phyloP scores from a whole-genome alignment of 64 coral and sea anemone genomes.

The Dendronephthya gigantea region DNA sequence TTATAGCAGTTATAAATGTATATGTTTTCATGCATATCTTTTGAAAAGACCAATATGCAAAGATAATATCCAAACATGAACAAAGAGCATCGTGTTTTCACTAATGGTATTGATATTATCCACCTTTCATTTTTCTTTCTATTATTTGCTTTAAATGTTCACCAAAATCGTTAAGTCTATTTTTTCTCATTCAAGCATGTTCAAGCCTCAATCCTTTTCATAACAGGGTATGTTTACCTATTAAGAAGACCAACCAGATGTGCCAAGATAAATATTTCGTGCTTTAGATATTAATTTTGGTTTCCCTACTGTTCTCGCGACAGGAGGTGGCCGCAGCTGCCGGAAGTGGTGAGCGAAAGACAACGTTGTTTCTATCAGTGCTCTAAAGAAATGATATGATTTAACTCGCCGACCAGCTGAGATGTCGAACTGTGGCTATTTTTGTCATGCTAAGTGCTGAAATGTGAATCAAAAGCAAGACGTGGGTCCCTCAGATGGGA shows the following conservation, averaged over 20 bases:
- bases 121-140: too few species aligned
- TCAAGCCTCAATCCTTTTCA: too few species aligned
- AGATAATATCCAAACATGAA: too few species aligned
- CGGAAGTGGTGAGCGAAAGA: not conserved
- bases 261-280: not conserved
- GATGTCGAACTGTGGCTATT: not conserved
- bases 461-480: constrained; percentile 5
- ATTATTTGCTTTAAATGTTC: too few species aligned
- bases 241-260: not conserved
- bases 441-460: constrained; percentile 15
- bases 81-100: too few species aligned
- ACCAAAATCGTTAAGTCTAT: too few species aligned
- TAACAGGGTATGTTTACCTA: not conserved
- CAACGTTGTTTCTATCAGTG: not conserved
- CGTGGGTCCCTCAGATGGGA: not conserved
- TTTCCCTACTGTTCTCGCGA: not conserved
- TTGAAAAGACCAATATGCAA: too few species aligned
- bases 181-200: too few species aligned
- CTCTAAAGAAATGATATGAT: not conserved
- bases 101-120: too few species aligned
- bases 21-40: too few species aligned
- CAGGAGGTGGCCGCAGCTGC: not conserved
- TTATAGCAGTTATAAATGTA: too few species aligned
- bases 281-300: not conserved
- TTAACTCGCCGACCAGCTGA: constrained; percentile 8